A percentile compares a stretch with the other conserved stretches of the same genome.
These are phyloP conservation scores for Cyanocitta stelleri DNA, from an alignment of 2,113 vertebrate species.

Conservation along the genomic window DNA sequence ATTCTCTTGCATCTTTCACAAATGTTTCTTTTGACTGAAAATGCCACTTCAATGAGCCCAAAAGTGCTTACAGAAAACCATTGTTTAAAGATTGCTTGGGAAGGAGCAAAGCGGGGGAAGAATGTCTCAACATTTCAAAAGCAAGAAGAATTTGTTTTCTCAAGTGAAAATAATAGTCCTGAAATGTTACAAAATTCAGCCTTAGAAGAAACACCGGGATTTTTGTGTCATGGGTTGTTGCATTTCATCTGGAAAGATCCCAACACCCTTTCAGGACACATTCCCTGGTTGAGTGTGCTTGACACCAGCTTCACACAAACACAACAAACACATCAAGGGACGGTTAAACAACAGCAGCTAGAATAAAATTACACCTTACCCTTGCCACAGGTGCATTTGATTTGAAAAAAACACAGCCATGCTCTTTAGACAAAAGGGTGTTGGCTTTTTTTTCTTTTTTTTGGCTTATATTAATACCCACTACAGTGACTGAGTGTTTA, in stretches of 20 bases:
- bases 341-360: not conserved
- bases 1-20: not conserved
- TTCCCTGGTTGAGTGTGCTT: not conserved
- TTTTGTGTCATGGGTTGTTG: not conserved
- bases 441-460: not conserved
- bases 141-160: not conserved
- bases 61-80: not conserved
- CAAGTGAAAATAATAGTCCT: not conserved
- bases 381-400: not conserved
- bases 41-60: not conserved
- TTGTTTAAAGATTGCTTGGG: not conserved
- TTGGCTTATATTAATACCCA: not conserved
- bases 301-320: not conserved
- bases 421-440: not conserved
- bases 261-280: not conserved
- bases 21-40: not conserved
- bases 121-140: not conserved
- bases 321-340: not conserved
- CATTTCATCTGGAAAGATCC: not conserved
- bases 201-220: not conserved
- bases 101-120: not conserved
- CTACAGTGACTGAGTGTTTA: not conserved
- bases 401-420: not conserved
- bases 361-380: not conserved
- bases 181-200: not conserved